phyloP scores from a whole-genome alignment of 2,113 vertebrate species.

The Ranitomeya variabilis region DNA sequence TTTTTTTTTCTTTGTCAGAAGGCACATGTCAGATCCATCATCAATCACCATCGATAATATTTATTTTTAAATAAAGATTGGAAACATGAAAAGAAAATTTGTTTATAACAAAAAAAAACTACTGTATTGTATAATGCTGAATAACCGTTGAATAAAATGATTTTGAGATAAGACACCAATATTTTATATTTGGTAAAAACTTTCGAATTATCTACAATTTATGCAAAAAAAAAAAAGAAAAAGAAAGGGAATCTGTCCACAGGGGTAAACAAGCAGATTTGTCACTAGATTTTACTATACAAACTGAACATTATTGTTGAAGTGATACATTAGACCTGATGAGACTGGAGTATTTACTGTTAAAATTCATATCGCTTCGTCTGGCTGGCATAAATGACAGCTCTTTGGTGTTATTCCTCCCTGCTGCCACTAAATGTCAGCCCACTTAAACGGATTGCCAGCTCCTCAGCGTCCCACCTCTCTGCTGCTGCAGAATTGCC shows the following conservation, averaged over 20 bases:
- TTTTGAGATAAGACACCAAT: conserved; percentile 79
- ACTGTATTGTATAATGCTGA: conserved; percentile 86
- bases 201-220: neutral
- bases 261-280: neutral
- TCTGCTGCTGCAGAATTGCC: no score
- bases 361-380: no score
- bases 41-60: conserved; percentile 89
- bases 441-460: no score
- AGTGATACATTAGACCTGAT: no score
- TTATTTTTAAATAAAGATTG: conserved; percentile 94
- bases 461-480: no score
- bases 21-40: conserved; percentile 82
- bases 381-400: no score
- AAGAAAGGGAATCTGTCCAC: neutral
- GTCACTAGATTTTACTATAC: no score
- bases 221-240: neutral
- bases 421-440: no score
- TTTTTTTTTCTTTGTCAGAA: conserved; percentile 72
- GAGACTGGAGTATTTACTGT: no score
- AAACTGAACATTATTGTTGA: no score
- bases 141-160: conserved; percentile 85
- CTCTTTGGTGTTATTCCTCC: no score
- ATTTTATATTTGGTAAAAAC: neutral
- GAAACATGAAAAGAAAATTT: conserved; percentile 86
- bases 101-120: conserved; percentile 74